These are phyloP conservation scores for Caenorhabditis latens DNA, from an alignment of 1,140 invertebrate species.

Conservation along the genomic window DNA sequence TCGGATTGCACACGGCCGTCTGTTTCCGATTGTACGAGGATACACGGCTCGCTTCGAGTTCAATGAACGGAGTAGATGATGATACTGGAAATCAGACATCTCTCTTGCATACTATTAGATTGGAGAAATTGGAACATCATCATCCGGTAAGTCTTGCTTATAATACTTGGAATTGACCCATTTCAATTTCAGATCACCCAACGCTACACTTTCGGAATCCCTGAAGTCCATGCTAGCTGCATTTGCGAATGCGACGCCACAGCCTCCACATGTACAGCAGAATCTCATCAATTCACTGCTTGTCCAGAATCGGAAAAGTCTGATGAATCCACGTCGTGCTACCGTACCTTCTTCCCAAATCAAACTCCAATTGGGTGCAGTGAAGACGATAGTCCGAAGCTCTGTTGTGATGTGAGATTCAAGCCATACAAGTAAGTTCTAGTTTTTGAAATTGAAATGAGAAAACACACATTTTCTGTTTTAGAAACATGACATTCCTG, in stretches of 20 bases:
- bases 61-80: background rate
- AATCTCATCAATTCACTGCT: conserved; percentile 63
- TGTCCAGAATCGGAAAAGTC: conserved; percentile 54
- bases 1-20: conserved; percentile 66
- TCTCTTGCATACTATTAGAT: conserved; percentile 60
- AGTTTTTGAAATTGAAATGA: background rate
- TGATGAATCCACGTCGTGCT: conserved; percentile 53
- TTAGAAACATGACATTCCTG: conserved; percentile 63
- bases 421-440: conserved; percentile 61
- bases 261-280: conserved; percentile 51
- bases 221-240: conserved; percentile 64
- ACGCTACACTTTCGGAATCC: conserved; percentile 66
- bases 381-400: conserved; percentile 57
- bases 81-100: conserved; percentile 46
- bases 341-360: conserved; percentile 68
- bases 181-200: conserved; percentile 60
- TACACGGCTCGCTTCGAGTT: background rate
- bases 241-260: conserved; percentile 65
- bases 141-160: conserved; percentile 67
- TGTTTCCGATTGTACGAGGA: conserved; percentile 65
- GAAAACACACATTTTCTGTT: background rate
- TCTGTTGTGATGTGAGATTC: conserved; percentile 68
- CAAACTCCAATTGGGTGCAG: conserved; percentile 60
- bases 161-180: too few species aligned
- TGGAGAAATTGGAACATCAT: conserved; percentile 65